Percentiles rank a stretch among this genome's conserved stretches.
Conservation (phyloP, 2,888 invertebrate genomes). For the Xanthia togata region DNA sequence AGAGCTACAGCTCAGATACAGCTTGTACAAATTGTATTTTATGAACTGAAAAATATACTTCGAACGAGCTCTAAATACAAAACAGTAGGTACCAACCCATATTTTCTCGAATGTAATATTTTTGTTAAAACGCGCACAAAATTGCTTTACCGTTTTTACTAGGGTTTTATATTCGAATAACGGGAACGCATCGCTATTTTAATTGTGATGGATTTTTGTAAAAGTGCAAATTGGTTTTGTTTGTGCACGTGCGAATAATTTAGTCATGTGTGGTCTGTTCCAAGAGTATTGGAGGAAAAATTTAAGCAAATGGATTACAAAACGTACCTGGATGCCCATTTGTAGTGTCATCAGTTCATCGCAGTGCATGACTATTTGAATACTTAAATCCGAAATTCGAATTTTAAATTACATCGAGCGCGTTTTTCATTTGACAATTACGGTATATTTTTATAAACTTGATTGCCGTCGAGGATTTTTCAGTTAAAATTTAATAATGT, state of each 20-base stretch:
- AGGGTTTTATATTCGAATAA: conserved; percentile 23
- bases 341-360: too few relatives aligned
- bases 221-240: conserved; percentile 37
- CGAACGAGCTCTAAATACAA: not conserved
- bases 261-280: not conserved
- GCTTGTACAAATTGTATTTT: not conserved
- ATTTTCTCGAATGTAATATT: conserved; percentile 9
- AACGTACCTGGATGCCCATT: too few relatives aligned
- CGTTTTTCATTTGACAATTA: too few relatives aligned
- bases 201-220: conserved; percentile 41
- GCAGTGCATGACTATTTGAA: too few relatives aligned
- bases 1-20: not conserved
- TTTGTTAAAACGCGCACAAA: conserved; percentile 7
- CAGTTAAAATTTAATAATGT: too few relatives aligned
- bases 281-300: not conserved
- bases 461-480: too few relatives aligned
- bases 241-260: conserved; percentile 21
- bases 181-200: conserved; percentile 33
- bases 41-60: conserved; percentile 19
- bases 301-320: not conserved
- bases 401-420: too few relatives aligned
- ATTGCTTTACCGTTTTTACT: conserved; percentile 6
- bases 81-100: not conserved
- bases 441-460: too few relatives aligned
- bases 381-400: too few relatives aligned